These are phyloP conservation scores for Glaucopsyche alexis DNA, from an alignment of 2,888 invertebrate species.

Conservation along the genomic window DNA sequence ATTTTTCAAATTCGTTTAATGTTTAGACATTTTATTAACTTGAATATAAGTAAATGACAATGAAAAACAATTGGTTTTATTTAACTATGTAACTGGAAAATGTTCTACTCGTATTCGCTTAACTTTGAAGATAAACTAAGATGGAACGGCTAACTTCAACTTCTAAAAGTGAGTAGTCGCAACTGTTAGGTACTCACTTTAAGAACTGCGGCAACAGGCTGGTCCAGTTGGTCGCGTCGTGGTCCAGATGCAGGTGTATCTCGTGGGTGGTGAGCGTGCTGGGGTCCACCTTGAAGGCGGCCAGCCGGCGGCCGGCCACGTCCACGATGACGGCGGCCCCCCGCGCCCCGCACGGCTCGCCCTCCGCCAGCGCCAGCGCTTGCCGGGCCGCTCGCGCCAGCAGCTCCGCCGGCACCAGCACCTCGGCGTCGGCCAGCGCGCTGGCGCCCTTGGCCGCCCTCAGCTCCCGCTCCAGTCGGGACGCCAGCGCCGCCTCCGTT, in stretches of 20 bases:
- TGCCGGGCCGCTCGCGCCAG: slow-evolving; percentile 88
- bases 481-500: slow-evolving; percentile 84
- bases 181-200: slow-evolving; percentile 83
- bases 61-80: no score
- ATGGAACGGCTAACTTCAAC: no score
- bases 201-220: slow-evolving; percentile 92
- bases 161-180: no score
- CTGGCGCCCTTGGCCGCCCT: slow-evolving; percentile 88
- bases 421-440: slow-evolving; percentile 90
- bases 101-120: no score
- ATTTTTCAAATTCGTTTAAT: not conserved
- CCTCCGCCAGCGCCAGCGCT: slow-evolving; percentile 90
- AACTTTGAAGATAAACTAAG: no score
- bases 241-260: slow-evolving; percentile 91
- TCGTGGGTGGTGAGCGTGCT: slow-evolving; percentile 94
- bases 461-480: slow-evolving; percentile 88
- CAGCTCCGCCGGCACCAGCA: slow-evolving; percentile 90
- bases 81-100: no score
- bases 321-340: slow-evolving; percentile 93
- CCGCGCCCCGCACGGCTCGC: slow-evolving; percentile 93
- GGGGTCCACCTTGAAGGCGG: slow-evolving; percentile 91
- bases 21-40: no score
- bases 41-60: no score
- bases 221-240: slow-evolving; percentile 92
- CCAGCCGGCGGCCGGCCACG: slow-evolving; percentile 88